Conservation (phyloP, 37 sponge, comb jelly and placozoan genomes). For the Halisarca cf. caerulea region DNA sequence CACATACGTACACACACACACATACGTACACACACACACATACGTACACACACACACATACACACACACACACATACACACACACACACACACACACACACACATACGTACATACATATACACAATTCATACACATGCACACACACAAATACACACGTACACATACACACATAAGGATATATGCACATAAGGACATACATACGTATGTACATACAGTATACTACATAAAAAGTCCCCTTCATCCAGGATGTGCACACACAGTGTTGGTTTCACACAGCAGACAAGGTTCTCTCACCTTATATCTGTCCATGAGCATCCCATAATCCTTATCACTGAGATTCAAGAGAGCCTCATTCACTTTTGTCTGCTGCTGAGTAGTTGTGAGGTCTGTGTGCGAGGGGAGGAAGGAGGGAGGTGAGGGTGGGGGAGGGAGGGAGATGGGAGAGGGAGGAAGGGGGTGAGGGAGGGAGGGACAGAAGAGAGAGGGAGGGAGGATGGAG, state of each 20-base stretch:
- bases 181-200: not conserved
- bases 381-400: not conserved
- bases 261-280: no score
- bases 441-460: no score
- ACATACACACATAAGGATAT: not conserved
- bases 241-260: no score
- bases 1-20: slow-evolving; percentile 1
- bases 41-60: not conserved
- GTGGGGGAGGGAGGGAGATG: no score
- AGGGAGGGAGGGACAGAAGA: no score
- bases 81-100: not conserved
- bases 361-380: slow-evolving; percentile 32
- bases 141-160: not conserved
- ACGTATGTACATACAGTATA: not conserved
- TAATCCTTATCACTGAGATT: slow-evolving; percentile 57
- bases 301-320: slow-evolving; percentile 38
- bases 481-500: no score
- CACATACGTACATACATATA: not conserved
- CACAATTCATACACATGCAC: no score
- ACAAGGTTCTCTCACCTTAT: slow-evolving; percentile 53
- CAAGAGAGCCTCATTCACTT: slow-evolving; percentile 49
- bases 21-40: slow-evolving; percentile 5
- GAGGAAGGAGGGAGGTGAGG: no score
- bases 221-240: no score
- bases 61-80: not conserved